A percentile compares a stretch with the other conserved stretches of the same genome.
phyloP scores from a whole-genome alignment of 2,888 invertebrate species.

The Phortica magna region DNA sequence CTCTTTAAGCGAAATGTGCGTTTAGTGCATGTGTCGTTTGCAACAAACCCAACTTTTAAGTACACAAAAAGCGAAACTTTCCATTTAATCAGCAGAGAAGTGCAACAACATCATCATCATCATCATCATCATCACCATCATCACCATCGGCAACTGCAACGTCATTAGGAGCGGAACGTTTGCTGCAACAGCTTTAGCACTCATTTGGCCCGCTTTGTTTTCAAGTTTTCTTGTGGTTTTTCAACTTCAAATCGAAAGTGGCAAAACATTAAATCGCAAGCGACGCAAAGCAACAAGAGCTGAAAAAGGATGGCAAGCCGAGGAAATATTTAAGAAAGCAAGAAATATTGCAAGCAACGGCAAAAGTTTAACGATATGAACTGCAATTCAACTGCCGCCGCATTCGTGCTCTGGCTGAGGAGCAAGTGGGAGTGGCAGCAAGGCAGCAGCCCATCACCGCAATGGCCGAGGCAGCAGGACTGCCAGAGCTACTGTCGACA shows the following conservation, averaged over 20 bases:
- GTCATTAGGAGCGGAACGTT: too few species aligned
- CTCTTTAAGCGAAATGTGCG: background rate
- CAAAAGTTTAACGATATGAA: constrained; percentile 30
- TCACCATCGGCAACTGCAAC: too few species aligned
- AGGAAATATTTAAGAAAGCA: constrained; percentile 25
- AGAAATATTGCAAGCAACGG: background rate
- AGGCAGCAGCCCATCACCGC: background rate
- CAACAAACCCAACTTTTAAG: background rate
- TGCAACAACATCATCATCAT: background rate
- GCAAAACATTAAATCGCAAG: constrained; percentile 26
- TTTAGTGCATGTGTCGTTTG: too few species aligned
- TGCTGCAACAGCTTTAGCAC: background rate
- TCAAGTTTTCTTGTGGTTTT: constrained; percentile 17
- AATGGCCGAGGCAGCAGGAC: background rate
- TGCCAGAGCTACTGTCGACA: constrained; percentile 7
- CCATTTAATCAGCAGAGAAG: constrained; percentile 15
- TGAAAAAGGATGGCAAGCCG: background rate
- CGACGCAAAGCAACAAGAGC: background rate
- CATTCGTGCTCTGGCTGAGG: background rate
- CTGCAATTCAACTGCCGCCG: constrained; percentile 24
- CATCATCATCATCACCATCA: background rate
- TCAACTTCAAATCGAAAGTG: constrained; percentile 6
- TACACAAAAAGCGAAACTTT: constrained; percentile 16
- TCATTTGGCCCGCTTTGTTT: background rate
- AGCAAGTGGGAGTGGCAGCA: too few species aligned